These are phyloP conservation scores for Mus spicilegus DNA, from an alignment of 2,113 vertebrate species.

Conservation along the genomic window DNA sequence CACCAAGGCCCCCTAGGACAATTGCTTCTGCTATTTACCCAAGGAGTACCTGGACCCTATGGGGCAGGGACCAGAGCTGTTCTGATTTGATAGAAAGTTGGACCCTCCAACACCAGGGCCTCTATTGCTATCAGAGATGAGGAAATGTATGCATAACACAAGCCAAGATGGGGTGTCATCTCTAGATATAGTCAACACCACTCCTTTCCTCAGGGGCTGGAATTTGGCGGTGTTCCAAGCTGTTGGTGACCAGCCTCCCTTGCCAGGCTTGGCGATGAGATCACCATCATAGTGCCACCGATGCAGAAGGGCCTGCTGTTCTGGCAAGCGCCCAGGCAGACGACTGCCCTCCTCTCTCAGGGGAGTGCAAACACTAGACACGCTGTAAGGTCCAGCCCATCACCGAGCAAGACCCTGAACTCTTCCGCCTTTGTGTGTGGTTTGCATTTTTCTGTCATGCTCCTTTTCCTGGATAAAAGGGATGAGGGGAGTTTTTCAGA, in stretches of 20 bases:
- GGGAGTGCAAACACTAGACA: not conserved
- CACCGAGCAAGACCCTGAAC: not conserved
- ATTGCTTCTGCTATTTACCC: not conserved
- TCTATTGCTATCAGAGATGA: not conserved
- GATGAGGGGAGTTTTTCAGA: constrained; percentile 59
- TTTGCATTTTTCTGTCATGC: constrained; percentile 66
- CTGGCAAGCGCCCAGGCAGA: constrained; percentile 3
- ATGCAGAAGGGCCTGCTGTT: constrained; percentile 25
- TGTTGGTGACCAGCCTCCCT: constrained; percentile 36
- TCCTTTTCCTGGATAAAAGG: constrained; percentile 57
- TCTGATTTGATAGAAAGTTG: constrained; percentile 1
- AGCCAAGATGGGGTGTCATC: not conserved
- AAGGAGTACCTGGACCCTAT: not conserved
- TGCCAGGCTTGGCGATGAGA: constrained; percentile 38
- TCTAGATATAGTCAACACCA: constrained; percentile 49
- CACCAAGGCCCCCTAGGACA: not conserved
- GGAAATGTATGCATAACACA: not conserved
- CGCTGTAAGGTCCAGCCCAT: not conserved
- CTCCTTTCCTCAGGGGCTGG: constrained; percentile 23
- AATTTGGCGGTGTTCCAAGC: constrained; percentile 46
- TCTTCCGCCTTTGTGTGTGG: constrained; percentile 49
- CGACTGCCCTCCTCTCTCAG: not conserved
- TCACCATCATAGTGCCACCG: not conserved
- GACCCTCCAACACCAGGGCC: not conserved
- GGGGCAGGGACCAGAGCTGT: not conserved